Conservation (phyloP, 2,113 vertebrate species). For the Prunella himalayana region DNA sequence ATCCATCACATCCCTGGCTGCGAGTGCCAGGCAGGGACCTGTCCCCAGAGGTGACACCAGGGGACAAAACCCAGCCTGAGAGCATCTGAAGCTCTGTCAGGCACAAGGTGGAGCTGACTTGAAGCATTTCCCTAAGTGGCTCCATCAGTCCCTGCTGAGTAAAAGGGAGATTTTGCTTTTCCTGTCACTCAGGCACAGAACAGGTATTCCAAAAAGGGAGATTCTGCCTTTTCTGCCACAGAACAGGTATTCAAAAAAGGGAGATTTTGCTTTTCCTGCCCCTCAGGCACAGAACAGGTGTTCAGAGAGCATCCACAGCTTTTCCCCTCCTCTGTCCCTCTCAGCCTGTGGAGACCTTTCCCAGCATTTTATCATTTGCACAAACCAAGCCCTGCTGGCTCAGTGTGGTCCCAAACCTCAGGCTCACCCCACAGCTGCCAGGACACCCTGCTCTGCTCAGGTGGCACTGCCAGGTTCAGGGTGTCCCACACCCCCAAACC, state of each 20-base stretch:
- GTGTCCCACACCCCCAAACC: background rate
- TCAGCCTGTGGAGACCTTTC: background rate
- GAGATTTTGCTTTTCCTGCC: background rate
- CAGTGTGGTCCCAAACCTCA: rapidly evolving
- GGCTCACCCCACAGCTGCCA: too few species aligned
- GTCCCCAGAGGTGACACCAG: background rate
- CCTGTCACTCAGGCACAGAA: background rate
- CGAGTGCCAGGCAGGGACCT: background rate
- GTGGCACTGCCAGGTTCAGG: rapidly evolving
- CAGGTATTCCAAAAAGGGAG: background rate
- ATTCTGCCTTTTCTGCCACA: background rate
- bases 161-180: background rate
- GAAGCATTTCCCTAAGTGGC: background rate
- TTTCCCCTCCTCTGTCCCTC: background rate
- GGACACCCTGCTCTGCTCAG: background rate
- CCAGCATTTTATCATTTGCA: rapidly evolving
- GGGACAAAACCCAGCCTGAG: background rate
- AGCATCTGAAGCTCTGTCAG: background rate
- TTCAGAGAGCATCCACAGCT: rapidly evolving
- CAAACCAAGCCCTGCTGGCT: background rate
- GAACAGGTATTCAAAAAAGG: background rate
- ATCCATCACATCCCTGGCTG: background rate
- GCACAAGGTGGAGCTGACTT: background rate
- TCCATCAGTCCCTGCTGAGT: background rate
- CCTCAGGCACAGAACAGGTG: background rate